A percentile compares a stretch with the other conserved stretches of the same genome.
These are phyloP conservation scores for Dermatemys mawii DNA, from an alignment of 2,113 vertebrate genomes.

Conservation along the genomic window DNA sequence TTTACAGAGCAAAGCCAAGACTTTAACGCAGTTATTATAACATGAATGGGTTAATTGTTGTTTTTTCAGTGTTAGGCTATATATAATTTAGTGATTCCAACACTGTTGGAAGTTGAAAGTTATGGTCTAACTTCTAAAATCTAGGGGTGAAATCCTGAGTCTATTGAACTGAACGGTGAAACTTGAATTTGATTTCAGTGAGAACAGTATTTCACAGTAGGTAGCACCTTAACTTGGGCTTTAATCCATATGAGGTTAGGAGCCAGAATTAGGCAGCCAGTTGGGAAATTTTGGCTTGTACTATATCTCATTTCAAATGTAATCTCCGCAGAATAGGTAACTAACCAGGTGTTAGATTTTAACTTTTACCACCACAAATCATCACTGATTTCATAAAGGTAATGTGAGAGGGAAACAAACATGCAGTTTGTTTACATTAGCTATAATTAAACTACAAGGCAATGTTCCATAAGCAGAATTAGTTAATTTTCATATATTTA, in stretches of 20 bases:
- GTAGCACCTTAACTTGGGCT: rapidly evolving
- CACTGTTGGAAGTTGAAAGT: not conserved
- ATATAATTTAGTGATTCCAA: not conserved
- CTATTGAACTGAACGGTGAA: not conserved
- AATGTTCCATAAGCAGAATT: not conserved
- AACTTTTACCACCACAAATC: not conserved
- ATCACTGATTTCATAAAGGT: not conserved
- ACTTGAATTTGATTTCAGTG: not conserved
- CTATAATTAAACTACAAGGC: not conserved
- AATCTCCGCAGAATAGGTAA: not conserved
- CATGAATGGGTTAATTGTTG: not conserved
- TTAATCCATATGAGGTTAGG: not conserved
- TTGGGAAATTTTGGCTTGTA: not conserved
- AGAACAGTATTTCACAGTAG: not conserved
- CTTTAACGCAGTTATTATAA: not conserved
- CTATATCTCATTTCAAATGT: not conserved
- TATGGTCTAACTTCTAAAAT: not conserved
- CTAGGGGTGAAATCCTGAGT: not conserved
- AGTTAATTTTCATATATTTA: not conserved
- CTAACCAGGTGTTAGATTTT: not conserved
- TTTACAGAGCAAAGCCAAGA: not conserved
- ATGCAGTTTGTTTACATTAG: not conserved
- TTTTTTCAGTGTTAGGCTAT: not conserved
- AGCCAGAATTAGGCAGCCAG: not conserved
- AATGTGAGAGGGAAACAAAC: not conserved